Conservation (phyloP, 2,113 vertebrate species). For the Pseudopipra pipra region DNA sequence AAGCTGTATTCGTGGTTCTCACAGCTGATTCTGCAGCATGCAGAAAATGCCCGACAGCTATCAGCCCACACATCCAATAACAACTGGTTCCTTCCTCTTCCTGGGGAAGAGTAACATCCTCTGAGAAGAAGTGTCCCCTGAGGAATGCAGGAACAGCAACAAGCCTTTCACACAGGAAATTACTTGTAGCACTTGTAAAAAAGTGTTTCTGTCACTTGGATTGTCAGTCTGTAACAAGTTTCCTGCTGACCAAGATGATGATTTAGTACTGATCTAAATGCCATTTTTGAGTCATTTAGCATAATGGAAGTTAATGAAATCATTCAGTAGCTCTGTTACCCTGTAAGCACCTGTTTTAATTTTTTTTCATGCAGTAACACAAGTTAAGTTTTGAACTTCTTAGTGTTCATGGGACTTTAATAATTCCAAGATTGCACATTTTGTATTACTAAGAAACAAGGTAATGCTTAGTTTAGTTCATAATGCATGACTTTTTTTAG, state of each 20-base stretch:
- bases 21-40: conserved; percentile 76
- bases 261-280: conserved; percentile 48
- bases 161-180: conserved; percentile 81
- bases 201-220: conserved; percentile 69
- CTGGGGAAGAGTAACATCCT: conserved; percentile 81
- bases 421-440: background rate
- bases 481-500: background rate
- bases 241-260: conserved; percentile 72
- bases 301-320: conserved; percentile 27
- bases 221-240: conserved; percentile 63
- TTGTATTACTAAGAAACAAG: background rate
- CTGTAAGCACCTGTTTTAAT: background rate
- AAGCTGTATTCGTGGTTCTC: conserved; percentile 59
- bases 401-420: background rate
- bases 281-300: conserved; percentile 41
- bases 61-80: conserved; percentile 74
- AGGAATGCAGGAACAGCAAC: conserved; percentile 75
- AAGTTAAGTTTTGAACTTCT: background rate
- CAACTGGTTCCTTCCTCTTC: conserved; percentile 84
- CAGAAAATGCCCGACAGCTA: conserved; percentile 73
- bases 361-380: background rate
- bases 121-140: conserved; percentile 69
- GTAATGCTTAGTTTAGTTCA: background rate
- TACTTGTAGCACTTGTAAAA: conserved; percentile 60
- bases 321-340: background rate